Percentiles rank a stretch among this genome's conserved stretches.
phyloP scores from a whole-genome alignment of 2,888 invertebrate species.

The Plebejus anna region DNA sequence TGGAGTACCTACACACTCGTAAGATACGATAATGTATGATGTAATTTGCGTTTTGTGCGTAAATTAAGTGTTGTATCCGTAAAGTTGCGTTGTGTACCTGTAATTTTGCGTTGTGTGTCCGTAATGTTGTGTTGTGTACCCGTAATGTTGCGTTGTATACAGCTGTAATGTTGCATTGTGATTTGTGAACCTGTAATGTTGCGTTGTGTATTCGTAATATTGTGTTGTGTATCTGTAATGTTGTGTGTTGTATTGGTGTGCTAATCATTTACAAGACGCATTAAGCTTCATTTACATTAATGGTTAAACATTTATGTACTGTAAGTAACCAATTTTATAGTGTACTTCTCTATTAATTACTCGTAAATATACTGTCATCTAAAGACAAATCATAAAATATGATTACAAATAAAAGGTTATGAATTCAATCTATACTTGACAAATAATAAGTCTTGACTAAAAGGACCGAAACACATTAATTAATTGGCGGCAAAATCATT shows the following conservation, averaged over 20 bases:
- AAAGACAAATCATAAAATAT: too few species aligned
- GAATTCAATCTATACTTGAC: too few species aligned
- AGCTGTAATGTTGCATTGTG: conserved; percentile 16
- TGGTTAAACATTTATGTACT: background rate
- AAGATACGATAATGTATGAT: background rate
- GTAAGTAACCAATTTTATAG: too few species aligned
- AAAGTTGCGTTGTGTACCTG: conserved; percentile 27
- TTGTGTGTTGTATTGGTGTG: background rate
- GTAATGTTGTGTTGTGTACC: conserved; percentile 26
- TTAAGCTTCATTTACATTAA: background rate
- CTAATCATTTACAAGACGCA: background rate
- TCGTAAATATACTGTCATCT: too few species aligned
- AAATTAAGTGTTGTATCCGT: background rate
- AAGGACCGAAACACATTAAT: too few species aligned
- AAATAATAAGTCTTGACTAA: too few species aligned
- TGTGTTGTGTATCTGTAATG: background rate
- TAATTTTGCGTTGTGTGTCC: conserved; percentile 32
- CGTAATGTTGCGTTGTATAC: background rate
- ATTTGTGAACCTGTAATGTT: conserved; percentile 23
- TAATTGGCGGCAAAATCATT: too few species aligned
- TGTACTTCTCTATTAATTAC: too few species aligned
- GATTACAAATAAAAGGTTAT: too few species aligned
- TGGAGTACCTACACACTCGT: background rate
- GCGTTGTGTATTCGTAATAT: background rate
- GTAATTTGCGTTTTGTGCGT: too few species aligned